Conservation (phyloP, 2,797 vertebrate genomes). For the Lutjanus campechanus region DNA sequence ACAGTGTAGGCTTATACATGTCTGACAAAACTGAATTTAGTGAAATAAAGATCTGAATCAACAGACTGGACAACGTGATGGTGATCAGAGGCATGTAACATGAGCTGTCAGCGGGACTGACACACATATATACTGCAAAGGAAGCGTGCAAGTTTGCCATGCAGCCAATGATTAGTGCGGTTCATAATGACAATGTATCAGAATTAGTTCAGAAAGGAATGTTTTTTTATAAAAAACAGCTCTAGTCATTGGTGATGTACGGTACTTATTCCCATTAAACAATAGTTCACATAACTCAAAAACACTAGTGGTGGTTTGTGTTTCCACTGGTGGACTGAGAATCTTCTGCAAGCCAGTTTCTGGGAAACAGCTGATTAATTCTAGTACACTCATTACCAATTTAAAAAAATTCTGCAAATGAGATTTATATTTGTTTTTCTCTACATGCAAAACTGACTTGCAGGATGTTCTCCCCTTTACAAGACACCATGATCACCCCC, state of each 20-base stretch:
- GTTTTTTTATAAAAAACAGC: slow-evolving; percentile 26
- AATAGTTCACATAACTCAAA: slow-evolving; percentile 75
- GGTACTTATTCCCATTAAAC: slow-evolving; percentile 49
- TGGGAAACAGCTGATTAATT: background rate
- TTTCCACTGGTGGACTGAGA: slow-evolving; percentile 30
- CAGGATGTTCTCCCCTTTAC: slow-evolving; percentile 43
- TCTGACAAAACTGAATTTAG: background rate
- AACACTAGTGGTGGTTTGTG: slow-evolving; percentile 24
- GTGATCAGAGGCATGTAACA: slow-evolving; percentile 37
- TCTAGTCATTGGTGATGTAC: slow-evolving; percentile 38
- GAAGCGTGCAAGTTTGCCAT: slow-evolving; percentile 81
- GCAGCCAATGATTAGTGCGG: slow-evolving; percentile 71
- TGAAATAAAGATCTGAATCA: slow-evolving; percentile 31
- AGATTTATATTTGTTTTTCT: background rate
- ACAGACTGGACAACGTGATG: slow-evolving; percentile 28
- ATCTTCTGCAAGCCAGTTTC: slow-evolving; percentile 55
- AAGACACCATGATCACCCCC: slow-evolving; percentile 4
- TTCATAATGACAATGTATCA: slow-evolving; percentile 35
- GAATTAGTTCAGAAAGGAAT: slow-evolving; percentile 61
- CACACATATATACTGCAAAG: slow-evolving; percentile 27
- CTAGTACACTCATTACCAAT: background rate
- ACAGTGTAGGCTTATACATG: too few relatives aligned
- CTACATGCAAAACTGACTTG: slow-evolving; percentile 37
- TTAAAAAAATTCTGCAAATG: background rate
- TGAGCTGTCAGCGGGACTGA: slow-evolving; percentile 27